Base-by-base conservation (phyloP, 2,888 invertebrate species). In the Drosophila greeni region DNA sequence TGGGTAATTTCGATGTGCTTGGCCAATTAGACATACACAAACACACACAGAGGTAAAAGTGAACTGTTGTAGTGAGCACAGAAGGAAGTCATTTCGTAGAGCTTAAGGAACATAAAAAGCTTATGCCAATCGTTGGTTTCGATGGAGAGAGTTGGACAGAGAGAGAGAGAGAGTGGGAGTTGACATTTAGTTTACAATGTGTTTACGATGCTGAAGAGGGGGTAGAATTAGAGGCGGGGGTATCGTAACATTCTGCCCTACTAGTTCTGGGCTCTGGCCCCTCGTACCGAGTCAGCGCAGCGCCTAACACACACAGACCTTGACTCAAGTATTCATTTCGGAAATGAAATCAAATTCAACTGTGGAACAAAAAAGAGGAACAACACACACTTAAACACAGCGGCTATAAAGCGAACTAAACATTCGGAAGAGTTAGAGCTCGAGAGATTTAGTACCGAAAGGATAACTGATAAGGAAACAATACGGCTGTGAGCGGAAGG, bases 21-120 rank as follows among this genome's bases (percentile, higher is more conserved):
- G 60, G 69, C 66, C 66, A 66, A 66, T 66, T 66, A 66, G 68
- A 66, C 58, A 68, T 66, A 66, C 66, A 57, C 59, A 58, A 68
- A 68, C 66, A 68, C 69, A 66, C 66, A 68, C 69, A 66, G 68
- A 68, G 62, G 31, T 66, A 45, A 65, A 65, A 65, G 62, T 62
- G 42, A 65, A 36, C 45, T 31, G 45, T 34, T 31, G 45, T 34
- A 65, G 61, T 61, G 65, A 61, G 61, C 52, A 52, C 40, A 42
- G 61, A 12, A 65, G 52, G 42, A 61, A 62, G 53, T 52, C 66
- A 65, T 65, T 62, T 62, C 52, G 62, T 66, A 65, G 66, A 62
- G 49, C 37, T 62, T 70, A 47, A 48, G 33, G 47, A 70, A 67
- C 67, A 67, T 70, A 67, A 67, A 70, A 70, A 68, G 67, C 67